A percentile compares a stretch with the other conserved stretches of the same genome.
These are phyloP conservation scores for Callipepla squamata DNA, from an alignment of 2,113 vertebrate genomes.

Conservation along the genomic window DNA sequence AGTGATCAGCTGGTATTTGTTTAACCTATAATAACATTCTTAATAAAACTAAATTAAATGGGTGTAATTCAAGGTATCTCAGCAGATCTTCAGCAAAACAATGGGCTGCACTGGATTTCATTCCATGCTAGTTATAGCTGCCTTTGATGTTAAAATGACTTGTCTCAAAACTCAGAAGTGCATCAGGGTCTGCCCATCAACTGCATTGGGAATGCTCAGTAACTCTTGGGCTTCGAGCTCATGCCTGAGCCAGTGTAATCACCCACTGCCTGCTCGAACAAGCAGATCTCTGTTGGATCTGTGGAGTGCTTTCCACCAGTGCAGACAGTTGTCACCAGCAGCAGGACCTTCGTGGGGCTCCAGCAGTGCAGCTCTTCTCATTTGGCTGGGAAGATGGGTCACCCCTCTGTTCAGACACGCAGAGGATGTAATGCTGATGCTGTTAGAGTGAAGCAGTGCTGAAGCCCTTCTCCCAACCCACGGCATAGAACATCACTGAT, in stretches of 20 bases:
- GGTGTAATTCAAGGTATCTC: not conserved
- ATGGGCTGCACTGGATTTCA: not conserved
- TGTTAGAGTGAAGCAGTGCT: not conserved
- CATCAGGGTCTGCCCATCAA: not conserved
- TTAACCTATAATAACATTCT: conserved; percentile 18
- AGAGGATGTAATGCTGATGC: not conserved
- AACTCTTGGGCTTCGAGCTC: not conserved
- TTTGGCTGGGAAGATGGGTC: not conserved
- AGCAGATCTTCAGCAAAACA: not conserved
- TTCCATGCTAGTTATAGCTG: not conserved
- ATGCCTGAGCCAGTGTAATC: not conserved
- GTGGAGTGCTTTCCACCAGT: not conserved
- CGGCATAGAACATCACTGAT: not conserved
- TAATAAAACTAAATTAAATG: conserved; percentile 21
- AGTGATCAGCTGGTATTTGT: conserved; percentile 32
- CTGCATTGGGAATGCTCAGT: not conserved
- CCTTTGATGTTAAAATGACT: not conserved
- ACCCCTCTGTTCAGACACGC: not conserved
- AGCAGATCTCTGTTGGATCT: not conserved
- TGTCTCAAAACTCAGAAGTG: not conserved
- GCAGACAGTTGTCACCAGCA: not conserved
- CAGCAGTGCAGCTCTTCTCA: not conserved
- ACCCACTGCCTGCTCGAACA: too few relatives aligned
- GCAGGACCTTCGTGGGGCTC: not conserved
- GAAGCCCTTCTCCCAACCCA: not conserved